These are phyloP conservation scores for Lissocephala sabroskyi DNA, from an alignment of 2,888 invertebrate genomes.

Conservation along the genomic window DNA sequence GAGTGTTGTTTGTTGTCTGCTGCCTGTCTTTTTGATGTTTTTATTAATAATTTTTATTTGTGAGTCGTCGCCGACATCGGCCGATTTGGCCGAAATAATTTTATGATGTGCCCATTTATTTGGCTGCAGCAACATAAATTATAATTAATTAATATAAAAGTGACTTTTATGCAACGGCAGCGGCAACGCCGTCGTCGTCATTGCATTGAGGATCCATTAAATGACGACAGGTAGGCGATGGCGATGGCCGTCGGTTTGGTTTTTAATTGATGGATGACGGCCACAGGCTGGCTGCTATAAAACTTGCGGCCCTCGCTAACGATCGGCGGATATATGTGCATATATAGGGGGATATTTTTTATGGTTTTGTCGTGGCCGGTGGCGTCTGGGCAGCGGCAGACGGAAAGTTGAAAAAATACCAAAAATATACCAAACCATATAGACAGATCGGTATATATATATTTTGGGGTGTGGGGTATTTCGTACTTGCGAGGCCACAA, in stretches of 20 bases:
- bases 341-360: no score
- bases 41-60: conserved; percentile 55
- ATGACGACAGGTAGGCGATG: not conserved
- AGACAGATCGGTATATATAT: conserved; percentile 24
- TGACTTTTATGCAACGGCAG: conserved; percentile 46
- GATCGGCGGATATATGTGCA: no score
- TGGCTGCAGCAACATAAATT: conserved; percentile 56
- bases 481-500: conserved; percentile 36
- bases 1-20: not conserved
- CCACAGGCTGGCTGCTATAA: no score
- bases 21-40: conserved; percentile 45
- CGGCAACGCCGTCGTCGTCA: no score
- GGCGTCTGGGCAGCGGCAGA: conserved; percentile 43
- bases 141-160: conserved; percentile 56
- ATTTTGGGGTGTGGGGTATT: conserved; percentile 10
- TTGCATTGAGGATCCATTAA: not conserved
- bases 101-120: conserved; percentile 55
- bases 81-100: conserved; percentile 36
- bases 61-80: conserved; percentile 6
- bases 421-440: conserved; percentile 9
- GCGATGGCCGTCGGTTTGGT: no score
- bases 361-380: no score
- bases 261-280: no score
- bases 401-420: conserved; percentile 26
- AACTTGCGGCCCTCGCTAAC: no score